phyloP scores from a whole-genome alignment of 2,888 invertebrate species.

The Vanessa cardui region DNA sequence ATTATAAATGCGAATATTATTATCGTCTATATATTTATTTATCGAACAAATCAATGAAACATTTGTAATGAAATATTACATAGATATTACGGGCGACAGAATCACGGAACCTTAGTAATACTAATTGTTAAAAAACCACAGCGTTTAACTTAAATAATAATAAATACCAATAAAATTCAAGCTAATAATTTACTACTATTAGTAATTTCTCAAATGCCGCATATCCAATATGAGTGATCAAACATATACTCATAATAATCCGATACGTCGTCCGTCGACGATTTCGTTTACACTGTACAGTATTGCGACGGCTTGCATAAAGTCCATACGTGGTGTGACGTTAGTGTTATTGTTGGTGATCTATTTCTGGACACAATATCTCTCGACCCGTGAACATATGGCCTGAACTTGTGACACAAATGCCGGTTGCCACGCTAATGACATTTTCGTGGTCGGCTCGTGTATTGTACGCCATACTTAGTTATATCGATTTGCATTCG shows the following conservation, averaged over 20 bases:
- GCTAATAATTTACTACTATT: too few species aligned
- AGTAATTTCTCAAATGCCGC: too few species aligned
- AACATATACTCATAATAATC: not conserved
- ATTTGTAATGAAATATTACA: too few species aligned
- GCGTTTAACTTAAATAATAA: too few species aligned
- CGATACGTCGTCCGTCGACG: not conserved
- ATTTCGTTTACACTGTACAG: not conserved
- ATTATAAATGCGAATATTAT: too few species aligned
- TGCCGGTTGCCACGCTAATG: slow-evolving; percentile 29
- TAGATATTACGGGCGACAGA: too few species aligned
- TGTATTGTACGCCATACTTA: not conserved
- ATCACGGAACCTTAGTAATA: too few species aligned
- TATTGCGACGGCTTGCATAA: slow-evolving; percentile 11
- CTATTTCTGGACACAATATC: slow-evolving; percentile 38
- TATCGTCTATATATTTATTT: too few species aligned
- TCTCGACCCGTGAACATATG: slow-evolving; percentile 27
- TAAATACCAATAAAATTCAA: too few species aligned
- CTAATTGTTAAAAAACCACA: too few species aligned
- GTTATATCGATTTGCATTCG: not conserved
- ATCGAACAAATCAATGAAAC: too few species aligned
- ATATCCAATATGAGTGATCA: not conserved
- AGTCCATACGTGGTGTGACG: slow-evolving; percentile 26
- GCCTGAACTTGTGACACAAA: slow-evolving; percentile 33
- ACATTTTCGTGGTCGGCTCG: slow-evolving; percentile 23
- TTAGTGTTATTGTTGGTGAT: slow-evolving; percentile 30